phyloP scores from a whole-genome alignment of 2,113 vertebrate species.

The Rhizomys pruinosus region DNA sequence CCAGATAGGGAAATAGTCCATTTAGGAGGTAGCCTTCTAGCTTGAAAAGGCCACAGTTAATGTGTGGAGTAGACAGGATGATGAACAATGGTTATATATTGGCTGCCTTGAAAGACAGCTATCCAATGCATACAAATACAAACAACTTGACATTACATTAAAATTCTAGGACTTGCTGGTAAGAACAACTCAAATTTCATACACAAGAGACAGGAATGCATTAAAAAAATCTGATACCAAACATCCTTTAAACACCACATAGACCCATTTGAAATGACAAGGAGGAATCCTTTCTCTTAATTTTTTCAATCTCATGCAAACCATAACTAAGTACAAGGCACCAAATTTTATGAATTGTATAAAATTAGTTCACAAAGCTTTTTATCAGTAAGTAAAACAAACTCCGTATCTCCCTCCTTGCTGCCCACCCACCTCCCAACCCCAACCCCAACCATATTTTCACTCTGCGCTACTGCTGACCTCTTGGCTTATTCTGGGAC shows the following conservation, averaged over 20 bases:
- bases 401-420: slow-evolving; percentile 52
- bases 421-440: slow-evolving; percentile 10
- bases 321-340: slow-evolving; percentile 84
- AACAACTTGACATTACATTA: slow-evolving; percentile 59
- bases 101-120: slow-evolving; percentile 53
- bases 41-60: slow-evolving; percentile 57
- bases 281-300: slow-evolving; percentile 65
- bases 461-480: slow-evolving; percentile 53
- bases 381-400: slow-evolving; percentile 70
- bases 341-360: slow-evolving; percentile 80
- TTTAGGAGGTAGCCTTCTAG: slow-evolving; percentile 30
- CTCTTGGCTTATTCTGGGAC: slow-evolving; percentile 39
- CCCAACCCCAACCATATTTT: slow-evolving; percentile 37
- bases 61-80: slow-evolving; percentile 38
- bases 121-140: slow-evolving; percentile 66
- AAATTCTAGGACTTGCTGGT: slow-evolving; percentile 78
- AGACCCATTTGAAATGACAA: slow-evolving; percentile 63
- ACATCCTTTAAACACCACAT: slow-evolving; percentile 72
- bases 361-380: slow-evolving; percentile 82
- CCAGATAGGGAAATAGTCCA: neutral
- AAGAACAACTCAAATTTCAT: slow-evolving; percentile 70
- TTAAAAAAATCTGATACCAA: slow-evolving; percentile 57
- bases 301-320: slow-evolving; percentile 78
- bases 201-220: slow-evolving; percentile 56
- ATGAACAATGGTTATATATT: slow-evolving; percentile 9